These are phyloP conservation scores for Origma solitaria DNA, from an alignment of 2,113 vertebrate species.

Conservation along the genomic window DNA sequence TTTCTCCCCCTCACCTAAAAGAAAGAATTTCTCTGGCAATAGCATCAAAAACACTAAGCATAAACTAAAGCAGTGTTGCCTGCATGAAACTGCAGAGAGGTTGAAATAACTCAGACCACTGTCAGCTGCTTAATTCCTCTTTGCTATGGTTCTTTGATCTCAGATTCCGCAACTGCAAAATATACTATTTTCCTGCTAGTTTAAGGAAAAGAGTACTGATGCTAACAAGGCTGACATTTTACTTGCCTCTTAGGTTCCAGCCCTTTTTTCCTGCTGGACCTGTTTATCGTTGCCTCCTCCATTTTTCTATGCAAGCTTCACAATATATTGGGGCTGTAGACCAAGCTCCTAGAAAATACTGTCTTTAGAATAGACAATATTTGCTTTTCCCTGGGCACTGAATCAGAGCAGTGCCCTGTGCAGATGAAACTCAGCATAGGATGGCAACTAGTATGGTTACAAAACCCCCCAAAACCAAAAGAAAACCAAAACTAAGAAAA, in stretches of 20 bases:
- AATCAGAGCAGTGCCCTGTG: not conserved
- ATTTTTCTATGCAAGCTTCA: not conserved
- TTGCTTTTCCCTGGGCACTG: not conserved
- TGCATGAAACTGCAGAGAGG: not conserved
- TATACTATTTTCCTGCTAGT: not conserved
- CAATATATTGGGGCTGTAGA: not conserved
- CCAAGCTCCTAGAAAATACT: not conserved
- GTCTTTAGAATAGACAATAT: not conserved
- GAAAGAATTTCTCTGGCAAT: not conserved
- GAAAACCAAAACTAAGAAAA: not conserved
- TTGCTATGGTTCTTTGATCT: not conserved
- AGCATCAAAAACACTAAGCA: not conserved
- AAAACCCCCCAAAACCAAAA: not conserved
- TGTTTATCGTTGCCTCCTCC: not conserved
- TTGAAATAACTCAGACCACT: not conserved
- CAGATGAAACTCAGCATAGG: not conserved
- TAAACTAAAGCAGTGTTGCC: not conserved
- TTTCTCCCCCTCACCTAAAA: not conserved
- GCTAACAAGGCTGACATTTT: not conserved
- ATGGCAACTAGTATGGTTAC: not conserved
- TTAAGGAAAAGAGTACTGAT: not conserved
- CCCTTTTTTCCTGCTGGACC: not conserved
- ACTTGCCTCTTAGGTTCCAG: not conserved
- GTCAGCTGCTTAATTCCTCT: not conserved
- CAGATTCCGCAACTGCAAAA: not conserved